These are phyloP conservation scores for Spisula solida DNA, from an alignment of 2,888 invertebrate species.

Conservation along the genomic window DNA sequence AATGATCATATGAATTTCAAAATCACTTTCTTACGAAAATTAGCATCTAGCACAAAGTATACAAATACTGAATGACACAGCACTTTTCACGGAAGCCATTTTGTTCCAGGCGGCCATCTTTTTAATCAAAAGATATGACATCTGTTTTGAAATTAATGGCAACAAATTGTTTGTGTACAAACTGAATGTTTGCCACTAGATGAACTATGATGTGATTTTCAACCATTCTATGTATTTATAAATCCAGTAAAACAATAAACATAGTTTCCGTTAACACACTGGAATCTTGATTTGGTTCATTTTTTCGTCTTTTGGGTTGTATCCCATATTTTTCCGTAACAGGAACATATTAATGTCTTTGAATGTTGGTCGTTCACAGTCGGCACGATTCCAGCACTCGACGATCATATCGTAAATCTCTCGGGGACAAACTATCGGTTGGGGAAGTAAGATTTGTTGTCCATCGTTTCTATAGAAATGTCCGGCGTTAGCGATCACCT, in stretches of 20 bases:
- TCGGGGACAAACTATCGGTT: slow-evolving; percentile 93
- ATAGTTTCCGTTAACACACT: slow-evolving; percentile 81
- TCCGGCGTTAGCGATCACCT: slow-evolving; percentile 94
- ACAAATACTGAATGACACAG: background rate
- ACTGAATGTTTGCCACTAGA: background rate
- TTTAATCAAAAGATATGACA: background rate
- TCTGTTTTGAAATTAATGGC: background rate
- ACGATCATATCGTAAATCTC: slow-evolving; percentile 97
- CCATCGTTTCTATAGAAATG: slow-evolving; percentile 92
- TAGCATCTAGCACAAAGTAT: slow-evolving; percentile 1
- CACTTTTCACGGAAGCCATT: slow-evolving; percentile 10
- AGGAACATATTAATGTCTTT: slow-evolving; percentile 95
- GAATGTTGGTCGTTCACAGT: slow-evolving; percentile 94
- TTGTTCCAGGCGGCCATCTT: background rate
- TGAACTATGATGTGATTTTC: background rate
- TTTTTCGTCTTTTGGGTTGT: slow-evolving; percentile 86
- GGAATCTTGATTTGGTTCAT: slow-evolving; percentile 83
- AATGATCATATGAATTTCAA: slow-evolving; percentile 12
- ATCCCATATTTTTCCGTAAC: slow-evolving; percentile 88
- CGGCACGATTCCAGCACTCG: slow-evolving; percentile 96
- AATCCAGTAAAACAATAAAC: background rate
- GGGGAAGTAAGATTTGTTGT: slow-evolving; percentile 90
- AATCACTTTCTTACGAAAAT: slow-evolving; percentile 15
- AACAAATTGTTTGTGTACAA: background rate
- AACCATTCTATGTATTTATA: background rate